Conservation (phyloP, 2,113 vertebrate genomes). For the Myotis lucifugus region DNA sequence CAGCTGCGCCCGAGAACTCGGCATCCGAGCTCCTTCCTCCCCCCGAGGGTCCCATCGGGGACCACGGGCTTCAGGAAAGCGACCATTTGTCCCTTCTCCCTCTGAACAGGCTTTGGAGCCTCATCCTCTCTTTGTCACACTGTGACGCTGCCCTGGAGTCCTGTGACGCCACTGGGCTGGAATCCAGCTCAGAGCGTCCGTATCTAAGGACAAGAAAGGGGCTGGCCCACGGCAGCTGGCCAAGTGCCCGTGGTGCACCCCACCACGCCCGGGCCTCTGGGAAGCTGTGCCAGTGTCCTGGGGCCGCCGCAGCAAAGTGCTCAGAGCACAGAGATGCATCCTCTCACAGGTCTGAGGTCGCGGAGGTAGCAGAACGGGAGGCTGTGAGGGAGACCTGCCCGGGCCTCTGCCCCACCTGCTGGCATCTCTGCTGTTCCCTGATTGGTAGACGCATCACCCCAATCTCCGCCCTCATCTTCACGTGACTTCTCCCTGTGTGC, state of each 20-base stretch:
- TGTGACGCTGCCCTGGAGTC: not conserved
- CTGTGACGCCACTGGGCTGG: not conserved
- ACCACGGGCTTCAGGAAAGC: not conserved
- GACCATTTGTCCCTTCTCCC: not conserved
- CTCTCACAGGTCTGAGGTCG: not conserved
- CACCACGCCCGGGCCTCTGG: not conserved
- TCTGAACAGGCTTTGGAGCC: not conserved
- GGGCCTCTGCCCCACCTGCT: not conserved
- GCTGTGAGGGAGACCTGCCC: not conserved
- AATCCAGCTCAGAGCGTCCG: not conserved
- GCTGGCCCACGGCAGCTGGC: accelerated
- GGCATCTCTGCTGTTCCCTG: not conserved
- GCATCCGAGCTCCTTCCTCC: accelerated
- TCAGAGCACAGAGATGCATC: too few species aligned
- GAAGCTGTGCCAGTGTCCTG: not conserved
- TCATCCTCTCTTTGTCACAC: not conserved
- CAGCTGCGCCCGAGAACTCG: not conserved
- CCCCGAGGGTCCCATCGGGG: not conserved
- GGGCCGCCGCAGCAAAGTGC: too few species aligned
- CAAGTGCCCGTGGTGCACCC: not conserved
- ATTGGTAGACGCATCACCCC: not conserved
- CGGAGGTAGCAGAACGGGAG: not conserved
- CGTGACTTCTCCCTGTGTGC: not conserved
- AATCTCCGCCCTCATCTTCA: not conserved
- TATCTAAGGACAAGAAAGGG: not conserved